These are phyloP conservation scores for Australoheros scitulus DNA, from an alignment of 2,113 vertebrate species.

Conservation along the genomic window DNA sequence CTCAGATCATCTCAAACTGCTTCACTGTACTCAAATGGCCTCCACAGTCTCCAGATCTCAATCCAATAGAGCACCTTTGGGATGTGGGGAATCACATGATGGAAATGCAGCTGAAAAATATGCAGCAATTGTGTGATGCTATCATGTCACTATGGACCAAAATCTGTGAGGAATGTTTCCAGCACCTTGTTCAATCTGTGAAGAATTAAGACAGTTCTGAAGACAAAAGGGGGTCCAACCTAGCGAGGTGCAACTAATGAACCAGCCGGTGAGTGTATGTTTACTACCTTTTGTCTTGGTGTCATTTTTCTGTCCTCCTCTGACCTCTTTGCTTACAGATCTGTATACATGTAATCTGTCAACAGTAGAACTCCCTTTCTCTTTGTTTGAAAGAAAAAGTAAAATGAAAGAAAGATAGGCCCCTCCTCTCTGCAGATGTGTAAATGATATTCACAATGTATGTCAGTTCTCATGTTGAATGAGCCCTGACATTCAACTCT, in stretches of 20 bases:
- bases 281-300: background rate
- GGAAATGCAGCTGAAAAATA: background rate
- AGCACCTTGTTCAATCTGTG: background rate
- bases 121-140: background rate
- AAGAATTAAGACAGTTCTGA: background rate
- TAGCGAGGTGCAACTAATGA: background rate
- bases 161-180: background rate
- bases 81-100: background rate
- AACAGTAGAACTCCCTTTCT: background rate
- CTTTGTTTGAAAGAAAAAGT: background rate
- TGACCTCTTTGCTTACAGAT: slow-evolving; percentile 2
- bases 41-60: no score
- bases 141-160: background rate
- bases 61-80: background rate
- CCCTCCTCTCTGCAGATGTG: background rate
- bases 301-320: background rate
- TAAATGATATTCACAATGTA: slow-evolving; percentile 13
- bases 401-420: background rate
- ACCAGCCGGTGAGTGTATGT: background rate
- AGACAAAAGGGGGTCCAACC: background rate
- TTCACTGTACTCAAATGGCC: no score
- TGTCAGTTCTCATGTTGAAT: background rate
- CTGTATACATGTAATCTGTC: background rate
- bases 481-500: background rate
- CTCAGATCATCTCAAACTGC: no score